Conservation (phyloP, 2,113 vertebrate genomes). For the Spizaetus ornatus region DNA sequence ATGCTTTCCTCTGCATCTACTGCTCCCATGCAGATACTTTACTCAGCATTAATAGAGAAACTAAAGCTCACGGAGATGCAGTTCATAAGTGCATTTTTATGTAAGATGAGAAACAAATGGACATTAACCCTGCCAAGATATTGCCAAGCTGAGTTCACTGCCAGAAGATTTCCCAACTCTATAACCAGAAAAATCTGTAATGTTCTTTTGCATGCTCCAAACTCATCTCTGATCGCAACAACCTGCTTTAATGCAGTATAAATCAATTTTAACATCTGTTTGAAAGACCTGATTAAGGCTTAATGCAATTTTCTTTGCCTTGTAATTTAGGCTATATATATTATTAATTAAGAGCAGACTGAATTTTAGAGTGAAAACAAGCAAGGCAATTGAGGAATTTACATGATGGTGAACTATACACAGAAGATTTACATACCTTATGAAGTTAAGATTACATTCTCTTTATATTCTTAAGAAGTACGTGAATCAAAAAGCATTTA, state of each 20-base stretch:
- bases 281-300: neutral
- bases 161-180: neutral
- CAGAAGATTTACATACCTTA: neutral
- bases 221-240: neutral
- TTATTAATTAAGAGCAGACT: neutral
- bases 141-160: neutral
- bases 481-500: neutral
- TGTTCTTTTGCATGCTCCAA: neutral
- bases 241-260: neutral
- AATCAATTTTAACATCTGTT: neutral
- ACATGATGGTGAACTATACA: neutral
- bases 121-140: neutral
- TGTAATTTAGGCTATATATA: neutral
- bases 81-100: neutral
- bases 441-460: neutral
- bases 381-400: neutral
- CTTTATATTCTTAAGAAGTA: neutral
- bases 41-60: neutral
- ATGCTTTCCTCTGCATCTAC: neutral
- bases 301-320: neutral
- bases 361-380: neutral
- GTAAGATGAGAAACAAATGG: neutral
- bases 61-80: neutral
- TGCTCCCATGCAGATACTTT: neutral
- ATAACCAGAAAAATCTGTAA: neutral